Evolutionary conservation across 2,888 invertebrate genomes (phyloP), one percentile per base, ranked within the genome.

Genomic region (Caenorhabditis zanzibari): DNA sequence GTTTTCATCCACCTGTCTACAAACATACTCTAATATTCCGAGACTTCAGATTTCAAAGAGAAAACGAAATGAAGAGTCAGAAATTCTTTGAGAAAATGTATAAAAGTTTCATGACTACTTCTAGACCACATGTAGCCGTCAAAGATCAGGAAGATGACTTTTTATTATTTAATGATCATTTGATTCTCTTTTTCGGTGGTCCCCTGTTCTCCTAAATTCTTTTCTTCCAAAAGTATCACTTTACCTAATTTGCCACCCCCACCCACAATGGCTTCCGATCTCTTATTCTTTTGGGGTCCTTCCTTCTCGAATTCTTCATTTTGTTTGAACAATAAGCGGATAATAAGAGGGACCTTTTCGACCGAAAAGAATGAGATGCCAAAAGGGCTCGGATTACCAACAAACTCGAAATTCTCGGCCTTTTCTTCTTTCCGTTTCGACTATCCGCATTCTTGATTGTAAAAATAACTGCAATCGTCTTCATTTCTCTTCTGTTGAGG

Each of bases 261-360:
- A 64, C 75, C 75, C 75, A 54, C 75, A 64, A 64, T 68, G 75
- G 68, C 58, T 59, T 76, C 75, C 75, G 75, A 68, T 68, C 75
- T 66, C 75, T 76, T 58, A 68, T n/a, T n/a, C n/a, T n/a, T n/a
- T n/a, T n/a, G 58, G 28, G 10, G 26, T 12, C 10, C 32, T 22
- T 26, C 38, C 68, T 26, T 49, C 52, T 64, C 32, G 6, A 52
- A 38, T 68, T 41, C 52, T 35, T 68, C 54, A 68, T 54, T 68
- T 72, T 72, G 72, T 76, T 76, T 66, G 75, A 63, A 59, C 64
- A 63, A 74, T 49, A 74, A 54, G 61, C 63, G 73, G 61, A 61
- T 63, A 74, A 64, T 74, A 74, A 61, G 49, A 61, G 49, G 68
- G 61, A 32, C 58, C 54, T 52, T 47, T 41, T 54, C 35, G 44